Conservation (phyloP, 2,888 invertebrate species). For the Syritta pipiens region DNA sequence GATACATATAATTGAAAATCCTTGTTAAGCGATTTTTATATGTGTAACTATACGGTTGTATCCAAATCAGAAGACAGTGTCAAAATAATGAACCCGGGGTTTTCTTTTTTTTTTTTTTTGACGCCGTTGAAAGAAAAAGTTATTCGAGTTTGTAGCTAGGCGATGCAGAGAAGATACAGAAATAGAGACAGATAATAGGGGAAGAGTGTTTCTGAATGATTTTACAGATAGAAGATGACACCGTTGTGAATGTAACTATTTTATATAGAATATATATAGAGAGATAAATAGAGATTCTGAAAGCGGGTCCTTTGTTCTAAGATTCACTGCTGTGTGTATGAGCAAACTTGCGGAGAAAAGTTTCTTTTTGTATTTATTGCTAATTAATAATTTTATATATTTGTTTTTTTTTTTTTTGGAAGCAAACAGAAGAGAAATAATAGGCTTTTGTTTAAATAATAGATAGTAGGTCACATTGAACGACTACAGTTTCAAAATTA, state of each 20-base stretch:
- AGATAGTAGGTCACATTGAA: conserved; percentile 50
- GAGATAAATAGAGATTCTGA: conserved; percentile 11
- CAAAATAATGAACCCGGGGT: conserved; percentile 79
- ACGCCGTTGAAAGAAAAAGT: conserved; percentile 68
- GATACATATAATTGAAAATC: conserved; percentile 44
- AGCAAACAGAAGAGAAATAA: conserved; percentile 43
- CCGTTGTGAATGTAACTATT: conserved; percentile 52
- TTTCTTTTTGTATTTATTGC: conserved; percentile 42
- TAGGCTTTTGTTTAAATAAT: conserved; percentile 52
- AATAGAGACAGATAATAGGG: conserved; percentile 14
- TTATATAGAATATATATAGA: no score
- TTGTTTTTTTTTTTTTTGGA: conserved; percentile 29
- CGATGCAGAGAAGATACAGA: conserved; percentile 28
- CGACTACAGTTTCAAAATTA: conserved; percentile 54
- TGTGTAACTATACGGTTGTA: conserved; percentile 67
- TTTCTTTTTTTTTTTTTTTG: no score
- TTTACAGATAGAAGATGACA: conserved; percentile 57
- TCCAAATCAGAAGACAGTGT: conserved; percentile 80
- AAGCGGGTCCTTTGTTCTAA: conserved; percentile 24
- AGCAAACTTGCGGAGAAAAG: conserved; percentile 10
- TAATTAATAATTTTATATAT: conserved; percentile 55
- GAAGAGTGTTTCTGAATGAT: conserved; percentile 37
- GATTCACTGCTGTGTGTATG: conserved; percentile 31
- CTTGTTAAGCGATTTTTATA: conserved; percentile 35
- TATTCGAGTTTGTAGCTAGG: conserved; percentile 8